Conservation (phyloP, 2,888 invertebrate genomes). For the Pimpla rufipes region DNA sequence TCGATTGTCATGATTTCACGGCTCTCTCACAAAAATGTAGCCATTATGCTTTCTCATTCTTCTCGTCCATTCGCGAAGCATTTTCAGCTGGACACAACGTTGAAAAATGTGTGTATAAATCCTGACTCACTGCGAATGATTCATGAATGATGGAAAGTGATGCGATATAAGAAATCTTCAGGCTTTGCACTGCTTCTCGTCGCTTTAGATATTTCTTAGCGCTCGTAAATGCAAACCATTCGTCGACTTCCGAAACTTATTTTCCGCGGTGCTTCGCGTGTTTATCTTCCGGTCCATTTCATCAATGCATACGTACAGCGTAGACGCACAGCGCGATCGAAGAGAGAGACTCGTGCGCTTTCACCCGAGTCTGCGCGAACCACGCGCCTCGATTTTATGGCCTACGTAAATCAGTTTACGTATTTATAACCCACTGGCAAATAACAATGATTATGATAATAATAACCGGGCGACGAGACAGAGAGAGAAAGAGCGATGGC, state of each 20-base stretch:
- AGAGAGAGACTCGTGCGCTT: constrained; percentile 27
- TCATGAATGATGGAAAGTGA: not conserved
- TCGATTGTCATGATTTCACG: too few relatives aligned
- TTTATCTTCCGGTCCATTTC: not conserved
- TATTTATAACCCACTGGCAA: constrained; percentile 32
- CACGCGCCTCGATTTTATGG: constrained; percentile 30
- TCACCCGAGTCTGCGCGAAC: constrained; percentile 32
- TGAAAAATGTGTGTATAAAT: not conserved
- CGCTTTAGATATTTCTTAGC: not conserved
- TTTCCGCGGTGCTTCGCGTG: not conserved
- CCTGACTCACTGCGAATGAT: not conserved
- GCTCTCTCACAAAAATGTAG: too few relatives aligned
- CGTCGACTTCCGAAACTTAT: not conserved
- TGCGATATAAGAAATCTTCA: not conserved
- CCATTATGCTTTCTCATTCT: constrained; percentile 3
- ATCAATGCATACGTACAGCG: not conserved
- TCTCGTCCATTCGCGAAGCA: not conserved
- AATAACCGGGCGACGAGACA: constrained; percentile 26
- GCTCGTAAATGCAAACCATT: constrained; percentile 17
- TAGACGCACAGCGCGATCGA: too few relatives aligned
- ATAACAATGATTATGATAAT: constrained; percentile 55
- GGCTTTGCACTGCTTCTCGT: not conserved
- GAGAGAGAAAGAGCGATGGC: not conserved
- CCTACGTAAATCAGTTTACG: constrained; percentile 58
- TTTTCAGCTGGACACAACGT: not conserved